Percentiles rank a stretch among this genome's conserved stretches.
These are phyloP conservation scores for Grapholita molesta DNA, from an alignment of 1,140 invertebrate genomes.

Conservation along the genomic window DNA sequence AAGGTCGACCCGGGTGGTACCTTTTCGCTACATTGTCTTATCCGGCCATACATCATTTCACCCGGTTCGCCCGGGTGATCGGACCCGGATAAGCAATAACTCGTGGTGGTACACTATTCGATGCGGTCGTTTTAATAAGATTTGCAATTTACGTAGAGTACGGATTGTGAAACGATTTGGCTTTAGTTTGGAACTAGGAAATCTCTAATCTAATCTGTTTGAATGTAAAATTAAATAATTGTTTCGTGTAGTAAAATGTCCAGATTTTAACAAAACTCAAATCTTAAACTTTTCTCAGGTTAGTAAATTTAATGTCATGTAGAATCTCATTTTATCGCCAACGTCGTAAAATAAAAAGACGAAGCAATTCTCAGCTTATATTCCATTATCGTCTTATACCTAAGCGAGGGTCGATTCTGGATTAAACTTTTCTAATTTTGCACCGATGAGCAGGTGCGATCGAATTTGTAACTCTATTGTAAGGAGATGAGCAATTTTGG, in stretches of 20 bases:
- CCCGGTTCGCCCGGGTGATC: constrained; percentile 25
- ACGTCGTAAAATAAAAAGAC: constrained; percentile 7
- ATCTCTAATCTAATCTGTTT: background rate
- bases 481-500: constrained; percentile 45
- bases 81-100: constrained; percentile 37
- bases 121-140: constrained; percentile 45
- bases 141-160: background rate
- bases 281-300: background rate
- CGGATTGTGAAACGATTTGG: background rate
- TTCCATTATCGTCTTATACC: constrained; percentile 21
- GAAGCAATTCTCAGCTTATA: constrained; percentile 17
- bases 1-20: constrained; percentile 38
- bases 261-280: background rate
- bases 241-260: no score
- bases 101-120: constrained; percentile 21
- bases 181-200: background rate
- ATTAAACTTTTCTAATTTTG: constrained; percentile 50
- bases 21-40: constrained; percentile 55
- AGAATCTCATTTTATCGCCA: background rate
- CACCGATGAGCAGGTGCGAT: constrained; percentile 32
- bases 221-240: no score
- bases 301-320: background rate
- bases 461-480: constrained; percentile 47
- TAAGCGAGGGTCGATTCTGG: constrained; percentile 20
- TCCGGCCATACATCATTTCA: constrained; percentile 47